Evolutionary conservation across 2,797 vertebrate genomes (phyloP), one percentile per base, ranked within the genome.

Genomic region (Furcifer pardalis): DNA sequence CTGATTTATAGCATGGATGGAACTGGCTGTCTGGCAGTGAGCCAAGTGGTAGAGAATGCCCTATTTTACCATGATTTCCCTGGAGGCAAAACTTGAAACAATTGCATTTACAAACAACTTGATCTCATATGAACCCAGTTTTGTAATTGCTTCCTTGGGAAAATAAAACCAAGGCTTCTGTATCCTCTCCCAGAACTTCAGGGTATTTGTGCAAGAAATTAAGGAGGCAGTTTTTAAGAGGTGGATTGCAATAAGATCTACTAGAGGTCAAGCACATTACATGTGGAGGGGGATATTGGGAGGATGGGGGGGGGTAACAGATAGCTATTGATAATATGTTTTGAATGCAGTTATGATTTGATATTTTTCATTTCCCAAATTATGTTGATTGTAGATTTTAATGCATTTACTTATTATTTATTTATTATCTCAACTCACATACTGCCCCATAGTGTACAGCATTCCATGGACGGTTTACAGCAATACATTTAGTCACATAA

Each of bases 61-160:
- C 90, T 89, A 72, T 90, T 94, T 94, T 91, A 85, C 74, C 86
- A 76, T 77, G 75, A 91, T 93, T 87, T 93, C 94, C 93, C 93
- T 8, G 27, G 79, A 77, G 90, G 93, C 91, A 91, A 49, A 56
- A 87, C 87, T 95, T 94, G 92, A 89, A 91, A 87, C 91, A 90
- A 82, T 91, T 90, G 90, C 91, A 91, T 94, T 91, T 91, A 92
- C 92, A 93, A 95, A 95, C 94, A 94, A 92, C 83, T 93, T 88
- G 85, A 90, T 94, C 93, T 94, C 93, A 93, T 94, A 94, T 95
- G 92, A 91, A 91, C 90, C 90, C 73, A 46, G 81, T 81, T 91
- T 90, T 92, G 89, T 90, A 94, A 94, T 93, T 95, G 84, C 91
- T 92, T 94, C 90, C 90, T 87, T 93, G 93, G 93, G 94, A 93